Base-by-base conservation (phyloP, 2,113 vertebrate genomes). In the Vombatus ursinus region DNA sequence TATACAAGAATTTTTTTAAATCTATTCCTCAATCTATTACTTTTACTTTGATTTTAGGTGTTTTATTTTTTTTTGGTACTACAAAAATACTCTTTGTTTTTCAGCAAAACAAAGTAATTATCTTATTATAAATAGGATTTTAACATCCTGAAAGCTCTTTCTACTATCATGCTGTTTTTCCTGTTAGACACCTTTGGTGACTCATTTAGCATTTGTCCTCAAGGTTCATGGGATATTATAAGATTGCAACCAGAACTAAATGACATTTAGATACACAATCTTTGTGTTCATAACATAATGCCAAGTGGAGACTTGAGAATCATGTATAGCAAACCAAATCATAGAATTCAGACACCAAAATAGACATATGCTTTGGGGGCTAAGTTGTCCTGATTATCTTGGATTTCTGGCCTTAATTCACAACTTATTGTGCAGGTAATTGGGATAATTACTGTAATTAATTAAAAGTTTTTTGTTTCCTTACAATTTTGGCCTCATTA, bases 151-250 rank as follows among this genome's bases (percentile, higher is more conserved):
- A 94, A 95, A 52, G 57, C 48, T 24, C 31, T 12, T 50, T 92
- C 26, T 93, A 54, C 7, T 54, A 54, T 25, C 24, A 8, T 3
- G 19, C 31, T 61, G 90, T 93, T n/a, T 95, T 91, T 89, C 52
- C 92, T 94, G 26, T 95, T 92, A 96, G 49, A 93, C 49, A 51
- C 91, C 91, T 93, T 19, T 26, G 92, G 90, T 91, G 97, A 95
- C 53, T 52, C 96, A 28, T 1, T 95, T 77, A 28, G 52, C 90
- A 31, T 91, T 90, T 95, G 91, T 92, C 95, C 95, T 96, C 89
- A 90, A 94, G 95, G 52, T 53, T 50, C 10, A n/a, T 61, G 89
- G 94, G 89, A 89, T 47, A 48, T 10, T 96, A 92, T 61, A 95
- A 89, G 94, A 95, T 50, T 94, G 68, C 12, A 92, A 96, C 23